Percentiles rank a stretch among this genome's conserved stretches.
Evolutionary conservation across 2,888 invertebrate species (phyloP).

Genomic region (Scaptomyza cyrtandrae): DNA sequence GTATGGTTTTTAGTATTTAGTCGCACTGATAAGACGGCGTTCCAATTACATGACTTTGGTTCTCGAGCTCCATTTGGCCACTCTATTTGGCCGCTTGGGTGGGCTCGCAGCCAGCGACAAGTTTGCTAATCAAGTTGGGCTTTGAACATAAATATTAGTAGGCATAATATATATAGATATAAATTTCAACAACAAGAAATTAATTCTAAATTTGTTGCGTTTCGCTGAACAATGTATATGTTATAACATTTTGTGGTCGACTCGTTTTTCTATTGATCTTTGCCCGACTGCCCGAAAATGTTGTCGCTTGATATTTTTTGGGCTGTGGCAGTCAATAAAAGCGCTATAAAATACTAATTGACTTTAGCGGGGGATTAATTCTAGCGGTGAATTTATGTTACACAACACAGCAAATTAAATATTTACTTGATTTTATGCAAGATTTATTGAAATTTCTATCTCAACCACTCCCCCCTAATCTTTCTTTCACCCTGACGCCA

Average conservation of each 20-base stretch:
- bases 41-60: slow-evolving; percentile 76
- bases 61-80: slow-evolving; percentile 59
- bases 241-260: slow-evolving; percentile 33
- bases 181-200: slow-evolving; percentile 52
- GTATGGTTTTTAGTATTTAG: slow-evolving; percentile 45
- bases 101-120: slow-evolving; percentile 50
- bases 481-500: background rate
- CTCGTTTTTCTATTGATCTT: slow-evolving; percentile 48
- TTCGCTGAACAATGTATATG: slow-evolving; percentile 16
- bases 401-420: slow-evolving; percentile 74
- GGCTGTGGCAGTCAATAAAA: slow-evolving; percentile 59
- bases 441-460: slow-evolving; percentile 64
- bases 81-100: slow-evolving; percentile 60
- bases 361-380: slow-evolving; percentile 71
- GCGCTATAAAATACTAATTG: slow-evolving; percentile 78
- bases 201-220: slow-evolving; percentile 57
- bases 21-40: slow-evolving; percentile 71
- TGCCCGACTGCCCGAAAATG: slow-evolving; percentile 27
- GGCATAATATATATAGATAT: slow-evolving; percentile 37
- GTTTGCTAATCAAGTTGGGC: slow-evolving; percentile 68
- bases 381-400: slow-evolving; percentile 77
- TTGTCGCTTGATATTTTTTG: slow-evolving; percentile 29
- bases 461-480: background rate
- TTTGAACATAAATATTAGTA: slow-evolving; percentile 37
- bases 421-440: slow-evolving; percentile 67